A percentile compares a stretch with the other conserved stretches of the same genome.
Conservation (phyloP, 2,888 invertebrate genomes). For the Leptarthrus brevirostris region DNA sequence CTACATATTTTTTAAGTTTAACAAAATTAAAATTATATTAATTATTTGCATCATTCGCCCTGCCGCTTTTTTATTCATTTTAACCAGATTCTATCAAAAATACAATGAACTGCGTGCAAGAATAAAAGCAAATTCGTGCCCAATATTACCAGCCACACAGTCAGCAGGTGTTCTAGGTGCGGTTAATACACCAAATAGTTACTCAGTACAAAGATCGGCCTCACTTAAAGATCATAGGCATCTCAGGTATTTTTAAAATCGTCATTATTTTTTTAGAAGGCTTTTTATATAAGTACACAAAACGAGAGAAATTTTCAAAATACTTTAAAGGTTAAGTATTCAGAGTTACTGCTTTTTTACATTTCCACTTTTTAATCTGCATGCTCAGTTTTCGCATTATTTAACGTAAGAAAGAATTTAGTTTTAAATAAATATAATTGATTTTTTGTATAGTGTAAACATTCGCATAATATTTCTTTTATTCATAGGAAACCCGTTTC, state of each 20-base stretch:
- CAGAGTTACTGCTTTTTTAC: constrained; percentile 46
- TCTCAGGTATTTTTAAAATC: constrained; percentile 62
- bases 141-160: constrained; percentile 76
- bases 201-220: constrained; percentile 71
- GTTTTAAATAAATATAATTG: background rate
- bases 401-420: background rate
- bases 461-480: background rate
- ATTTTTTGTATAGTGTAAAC: no score
- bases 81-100: constrained; percentile 84
- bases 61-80: constrained; percentile 51
- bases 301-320: background rate
- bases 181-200: constrained; percentile 68
- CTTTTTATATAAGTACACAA: no score
- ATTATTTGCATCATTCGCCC: constrained; percentile 52
- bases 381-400: constrained; percentile 36
- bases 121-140: constrained; percentile 87
- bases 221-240: constrained; percentile 70
- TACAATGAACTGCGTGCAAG: constrained; percentile 88
- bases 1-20: constrained; percentile 15
- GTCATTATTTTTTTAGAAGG: constrained; percentile 12
- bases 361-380: constrained; percentile 51
- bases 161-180: constrained; percentile 64
- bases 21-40: constrained; percentile 40
- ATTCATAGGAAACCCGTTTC: constrained; percentile 62
- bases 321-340: constrained; percentile 41